Conservation (phyloP, 2,888 invertebrate genomes). For the Mesoligia furuncula region DNA sequence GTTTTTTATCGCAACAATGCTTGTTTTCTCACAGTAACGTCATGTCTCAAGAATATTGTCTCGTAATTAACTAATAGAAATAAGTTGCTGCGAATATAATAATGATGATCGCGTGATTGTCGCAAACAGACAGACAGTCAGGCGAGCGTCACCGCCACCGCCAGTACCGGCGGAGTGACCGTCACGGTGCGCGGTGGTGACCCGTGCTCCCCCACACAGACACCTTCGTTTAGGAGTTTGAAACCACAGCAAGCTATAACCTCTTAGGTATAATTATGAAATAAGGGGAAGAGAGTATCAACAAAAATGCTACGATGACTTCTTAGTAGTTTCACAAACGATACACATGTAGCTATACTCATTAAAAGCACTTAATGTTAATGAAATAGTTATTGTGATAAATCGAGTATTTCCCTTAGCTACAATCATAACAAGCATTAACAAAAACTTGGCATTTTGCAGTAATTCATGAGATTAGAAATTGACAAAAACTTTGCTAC, state of each 20-base stretch:
- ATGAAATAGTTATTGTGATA: background rate
- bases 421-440: background rate
- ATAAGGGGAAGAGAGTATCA: background rate
- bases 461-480: background rate
- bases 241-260: background rate
- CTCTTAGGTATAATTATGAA: background rate
- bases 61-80: conserved; percentile 42
- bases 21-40: conserved; percentile 38
- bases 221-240: background rate
- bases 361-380: background rate
- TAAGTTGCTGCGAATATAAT: conserved; percentile 28
- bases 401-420: background rate
- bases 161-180: background rate
- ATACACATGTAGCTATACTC: background rate
- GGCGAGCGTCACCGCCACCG: conserved; percentile 15
- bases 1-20: conserved; percentile 18
- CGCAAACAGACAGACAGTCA: conserved; percentile 15
- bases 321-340: background rate
- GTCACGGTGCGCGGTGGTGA: conserved; percentile 28
- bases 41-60: conserved; percentile 34
- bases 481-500: conserved; percentile 20
- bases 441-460: background rate
- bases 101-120: conserved; percentile 51
- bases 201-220: background rate
- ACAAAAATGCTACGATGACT: background rate